phyloP scores from a whole-genome alignment of 64 coral and sea anemone species.

The Stichodactyla helianthus region DNA sequence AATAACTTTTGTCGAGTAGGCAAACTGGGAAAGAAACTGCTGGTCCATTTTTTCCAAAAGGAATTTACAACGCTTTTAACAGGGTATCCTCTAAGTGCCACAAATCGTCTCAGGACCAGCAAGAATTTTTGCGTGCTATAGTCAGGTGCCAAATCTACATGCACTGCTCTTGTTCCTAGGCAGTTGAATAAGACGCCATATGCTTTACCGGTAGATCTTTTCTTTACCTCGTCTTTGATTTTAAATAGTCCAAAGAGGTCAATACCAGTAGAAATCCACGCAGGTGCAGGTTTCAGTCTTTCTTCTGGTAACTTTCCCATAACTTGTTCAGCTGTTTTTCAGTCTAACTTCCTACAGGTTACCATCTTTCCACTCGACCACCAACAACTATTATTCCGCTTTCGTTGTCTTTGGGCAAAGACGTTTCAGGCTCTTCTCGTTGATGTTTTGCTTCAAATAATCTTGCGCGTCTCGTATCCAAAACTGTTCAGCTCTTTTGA shows the following conservation, averaged over 20 bases:
- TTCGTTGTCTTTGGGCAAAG: not conserved
- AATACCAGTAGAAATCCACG: not conserved
- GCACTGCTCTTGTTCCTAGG: not conserved
- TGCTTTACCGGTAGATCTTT: slow-evolving; percentile 22
- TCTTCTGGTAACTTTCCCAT: slow-evolving; percentile 24
- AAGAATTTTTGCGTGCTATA: slow-evolving; percentile 13
- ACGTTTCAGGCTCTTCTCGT: not conserved
- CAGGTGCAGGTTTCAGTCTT: slow-evolving; percentile 1
- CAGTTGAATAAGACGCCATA: slow-evolving; percentile 33
- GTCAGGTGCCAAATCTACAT: slow-evolving; percentile 14
- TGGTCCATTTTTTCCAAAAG: slow-evolving; percentile 37
- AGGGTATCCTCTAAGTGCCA: slow-evolving; percentile 18
- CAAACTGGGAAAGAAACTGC: slow-evolving; percentile 36
- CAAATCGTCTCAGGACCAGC: slow-evolving; percentile 16
- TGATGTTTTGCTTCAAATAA: not conserved
- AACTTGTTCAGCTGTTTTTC: not conserved
- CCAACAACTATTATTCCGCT: not conserved
- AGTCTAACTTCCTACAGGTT: slow-evolving; percentile 28
- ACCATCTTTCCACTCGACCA: not conserved
- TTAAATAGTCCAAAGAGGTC: not conserved
- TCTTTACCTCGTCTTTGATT: slow-evolving; percentile 24
- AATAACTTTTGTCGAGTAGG: slow-evolving; percentile 17
- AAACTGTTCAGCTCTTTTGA: slow-evolving; percentile 16
- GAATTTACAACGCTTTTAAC: slow-evolving; percentile 27
- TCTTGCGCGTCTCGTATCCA: slow-evolving; percentile 17